Percentiles rank a stretch among this genome's conserved stretches.
These are phyloP conservation scores for Suncus etruscus DNA, from an alignment of 2,113 vertebrate species.

Conservation along the genomic window DNA sequence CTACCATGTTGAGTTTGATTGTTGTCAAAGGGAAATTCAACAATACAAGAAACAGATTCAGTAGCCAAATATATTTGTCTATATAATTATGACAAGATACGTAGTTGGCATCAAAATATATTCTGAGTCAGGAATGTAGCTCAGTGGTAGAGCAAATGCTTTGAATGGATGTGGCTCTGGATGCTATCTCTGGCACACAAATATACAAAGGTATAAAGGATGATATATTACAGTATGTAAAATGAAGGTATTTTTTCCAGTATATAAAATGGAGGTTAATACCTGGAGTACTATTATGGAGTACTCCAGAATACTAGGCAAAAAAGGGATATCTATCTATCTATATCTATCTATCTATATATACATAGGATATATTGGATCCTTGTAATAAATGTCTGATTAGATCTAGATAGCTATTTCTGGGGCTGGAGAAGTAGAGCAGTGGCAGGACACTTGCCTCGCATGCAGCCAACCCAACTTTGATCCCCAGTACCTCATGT, in stretches of 20 bases:
- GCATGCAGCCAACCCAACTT: no score
- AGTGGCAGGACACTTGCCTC: no score
- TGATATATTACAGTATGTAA: neutral
- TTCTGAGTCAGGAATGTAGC: neutral
- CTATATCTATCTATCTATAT: no score
- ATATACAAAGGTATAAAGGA: no score
- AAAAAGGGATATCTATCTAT: no score
- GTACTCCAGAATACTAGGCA: neutral
- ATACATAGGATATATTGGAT: neutral
- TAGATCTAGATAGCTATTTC: slow-evolving; percentile 31
- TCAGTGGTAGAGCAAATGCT: no score
- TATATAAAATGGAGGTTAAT: no score
- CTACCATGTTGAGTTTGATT: neutral
- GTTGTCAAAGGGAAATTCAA: neutral
- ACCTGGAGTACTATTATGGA: no score
- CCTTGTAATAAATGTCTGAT: slow-evolving; percentile 33
- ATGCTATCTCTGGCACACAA: no score
- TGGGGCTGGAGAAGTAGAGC: no score
- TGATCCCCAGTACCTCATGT: no score
- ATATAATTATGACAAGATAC: slow-evolving; percentile 22
- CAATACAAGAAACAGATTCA: slow-evolving; percentile 22
- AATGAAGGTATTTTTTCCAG: slow-evolving; percentile 6
- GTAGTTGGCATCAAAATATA: slow-evolving; percentile 14
- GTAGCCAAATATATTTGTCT: slow-evolving; percentile 10
- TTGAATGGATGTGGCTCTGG: no score